phyloP scores from a whole-genome alignment of 2,888 invertebrate genomes.

The Himalopsyche tibetana region DNA sequence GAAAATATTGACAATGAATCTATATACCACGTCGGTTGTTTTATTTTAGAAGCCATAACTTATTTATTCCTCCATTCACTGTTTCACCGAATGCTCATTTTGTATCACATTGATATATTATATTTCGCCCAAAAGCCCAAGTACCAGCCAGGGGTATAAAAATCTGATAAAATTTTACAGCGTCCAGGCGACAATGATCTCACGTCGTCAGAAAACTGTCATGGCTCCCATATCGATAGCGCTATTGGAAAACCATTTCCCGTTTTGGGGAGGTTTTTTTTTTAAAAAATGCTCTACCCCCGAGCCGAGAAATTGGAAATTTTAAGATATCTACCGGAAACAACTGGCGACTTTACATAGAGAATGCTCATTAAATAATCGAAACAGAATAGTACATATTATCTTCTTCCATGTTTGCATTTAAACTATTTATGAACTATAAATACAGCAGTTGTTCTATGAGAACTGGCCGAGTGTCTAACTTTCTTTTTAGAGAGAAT shows the following conservation, averaged over 20 bases:
- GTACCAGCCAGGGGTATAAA: not conserved
- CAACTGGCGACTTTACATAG: too few species aligned
- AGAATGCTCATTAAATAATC: too few species aligned
- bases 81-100: not conserved
- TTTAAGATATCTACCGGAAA: too few species aligned
- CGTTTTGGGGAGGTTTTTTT: not conserved
- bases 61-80: not conserved
- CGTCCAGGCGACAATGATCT: constrained; percentile 30
- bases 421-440: too few species aligned
- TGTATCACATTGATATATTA: constrained; percentile 5
- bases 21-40: not conserved
- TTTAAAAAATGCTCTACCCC: constrained; percentile 8
- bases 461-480: too few species aligned
- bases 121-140: not conserved
- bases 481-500: too few species aligned
- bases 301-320: not conserved
- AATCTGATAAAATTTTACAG: constrained; percentile 34
- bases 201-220: constrained; percentile 8
- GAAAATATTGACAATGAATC: not conserved
- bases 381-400: too few species aligned
- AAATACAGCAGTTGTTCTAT: too few species aligned
- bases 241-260: constrained; percentile 14
- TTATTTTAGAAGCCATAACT: not conserved
- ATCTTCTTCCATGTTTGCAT: too few species aligned
- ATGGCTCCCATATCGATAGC: constrained; percentile 18